Evolutionary conservation across 2,797 vertebrate species (phyloP).

Genomic region (Hyperoplus immaculatus): DNA sequence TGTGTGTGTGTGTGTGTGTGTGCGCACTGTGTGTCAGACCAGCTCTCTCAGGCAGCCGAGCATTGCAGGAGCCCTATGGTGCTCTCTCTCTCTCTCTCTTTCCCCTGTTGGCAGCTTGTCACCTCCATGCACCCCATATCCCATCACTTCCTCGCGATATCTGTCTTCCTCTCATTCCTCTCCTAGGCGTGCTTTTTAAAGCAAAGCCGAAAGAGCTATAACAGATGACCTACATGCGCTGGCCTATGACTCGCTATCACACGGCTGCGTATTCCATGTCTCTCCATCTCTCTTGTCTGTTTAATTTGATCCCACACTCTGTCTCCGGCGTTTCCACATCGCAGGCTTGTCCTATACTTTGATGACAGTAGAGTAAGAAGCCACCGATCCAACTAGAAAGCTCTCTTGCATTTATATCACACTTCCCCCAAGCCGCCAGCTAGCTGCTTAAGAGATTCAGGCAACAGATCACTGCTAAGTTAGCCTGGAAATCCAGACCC

Average conservation of each 20-base stretch:
- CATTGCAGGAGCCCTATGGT: conserved; percentile 42
- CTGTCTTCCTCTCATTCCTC: conserved; percentile 52
- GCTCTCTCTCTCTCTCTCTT: conserved; percentile 28
- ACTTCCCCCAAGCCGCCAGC: conserved; percentile 1
- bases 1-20: too few species aligned
- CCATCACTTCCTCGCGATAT: conserved; percentile 48
- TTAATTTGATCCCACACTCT: conserved; percentile 43
- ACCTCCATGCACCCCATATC: conserved; percentile 57
- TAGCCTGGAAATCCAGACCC: too few species aligned
- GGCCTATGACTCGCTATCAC: conserved; percentile 39
- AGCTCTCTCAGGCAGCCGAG: conserved; percentile 69
- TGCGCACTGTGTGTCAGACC: conserved; percentile 59
- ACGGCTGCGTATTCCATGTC: conserved; percentile 39
- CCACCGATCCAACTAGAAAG: conserved; percentile 32
- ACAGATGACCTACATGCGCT: conserved; percentile 52
- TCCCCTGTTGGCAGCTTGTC: conserved; percentile 68
- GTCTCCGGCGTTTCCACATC: conserved; percentile 30
- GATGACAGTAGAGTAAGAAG: conserved; percentile 43
- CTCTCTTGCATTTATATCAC: conserved; percentile 17
- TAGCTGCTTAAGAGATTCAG: conserved; percentile 10
- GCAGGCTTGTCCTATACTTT: conserved; percentile 19
- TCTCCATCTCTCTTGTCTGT: conserved; percentile 35
- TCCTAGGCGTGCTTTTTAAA: conserved; percentile 37
- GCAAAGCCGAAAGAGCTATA: conserved; percentile 41
- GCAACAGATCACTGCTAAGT: not conserved